Percentiles rank a stretch among this genome's conserved stretches.
Conservation (phyloP, 2,888 invertebrate genomes). For the Drosophila kambysellisi region DNA sequence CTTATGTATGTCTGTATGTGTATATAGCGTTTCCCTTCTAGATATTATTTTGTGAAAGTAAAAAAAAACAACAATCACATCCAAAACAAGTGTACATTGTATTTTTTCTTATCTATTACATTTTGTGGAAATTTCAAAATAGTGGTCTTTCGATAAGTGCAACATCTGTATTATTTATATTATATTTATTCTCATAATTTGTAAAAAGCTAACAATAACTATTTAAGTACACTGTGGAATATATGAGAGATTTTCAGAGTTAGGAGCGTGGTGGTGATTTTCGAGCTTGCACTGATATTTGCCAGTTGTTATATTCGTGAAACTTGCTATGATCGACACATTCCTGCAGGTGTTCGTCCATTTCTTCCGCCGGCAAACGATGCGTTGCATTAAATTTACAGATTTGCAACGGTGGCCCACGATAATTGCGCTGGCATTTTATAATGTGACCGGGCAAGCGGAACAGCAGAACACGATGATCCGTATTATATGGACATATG, state of each 20-base stretch:
- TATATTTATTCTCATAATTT: neutral
- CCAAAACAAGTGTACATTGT: neutral
- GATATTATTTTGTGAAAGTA: constrained; percentile 31
- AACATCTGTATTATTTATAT: neutral
- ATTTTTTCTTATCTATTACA: neutral
- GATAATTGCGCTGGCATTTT: constrained; percentile 57
- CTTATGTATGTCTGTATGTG: constrained; percentile 28
- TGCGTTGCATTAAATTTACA: constrained; percentile 84
- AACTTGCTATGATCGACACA: constrained; percentile 72
- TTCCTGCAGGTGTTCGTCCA: constrained; percentile 74
- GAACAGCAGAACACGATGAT: constrained; percentile 48
- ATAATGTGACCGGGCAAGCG: constrained; percentile 63
- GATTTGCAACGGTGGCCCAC: constrained; percentile 71
- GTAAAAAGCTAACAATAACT: neutral
- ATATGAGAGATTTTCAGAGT: neutral
- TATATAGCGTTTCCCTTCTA: constrained; percentile 52
- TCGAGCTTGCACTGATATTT: constrained; percentile 44
- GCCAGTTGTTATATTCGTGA: constrained; percentile 46
- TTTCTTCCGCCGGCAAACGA: constrained; percentile 63
- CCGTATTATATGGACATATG: constrained; percentile 58
- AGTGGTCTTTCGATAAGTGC: neutral
- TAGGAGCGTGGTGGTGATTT: constrained; percentile 7
- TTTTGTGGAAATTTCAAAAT: neutral
- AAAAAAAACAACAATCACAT: neutral
- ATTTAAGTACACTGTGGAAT: neutral